Percentiles rank a stretch among this genome's conserved stretches.
These are phyloP conservation scores for Eciton burchellii DNA, from an alignment of 1,140 invertebrate species.

Conservation along the genomic window DNA sequence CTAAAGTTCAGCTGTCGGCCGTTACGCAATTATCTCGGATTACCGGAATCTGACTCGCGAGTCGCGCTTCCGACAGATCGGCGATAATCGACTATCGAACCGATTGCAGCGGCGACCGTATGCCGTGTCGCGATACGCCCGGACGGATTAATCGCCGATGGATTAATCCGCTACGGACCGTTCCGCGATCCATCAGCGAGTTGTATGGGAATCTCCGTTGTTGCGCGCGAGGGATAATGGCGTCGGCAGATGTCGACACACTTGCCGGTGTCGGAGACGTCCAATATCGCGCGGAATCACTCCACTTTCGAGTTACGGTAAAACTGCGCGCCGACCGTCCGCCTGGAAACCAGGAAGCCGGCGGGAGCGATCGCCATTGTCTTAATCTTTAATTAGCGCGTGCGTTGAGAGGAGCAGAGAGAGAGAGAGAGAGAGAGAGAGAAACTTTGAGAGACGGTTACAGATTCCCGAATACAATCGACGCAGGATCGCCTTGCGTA, in stretches of 20 bases:
- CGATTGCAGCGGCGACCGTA: neutral
- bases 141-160: conserved; percentile 32
- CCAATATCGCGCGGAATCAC: conserved; percentile 46
- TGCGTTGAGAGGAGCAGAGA: neutral
- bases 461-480: conserved; percentile 35
- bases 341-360: neutral
- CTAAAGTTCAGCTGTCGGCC: too few species aligned
- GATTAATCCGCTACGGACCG: conserved; percentile 51
- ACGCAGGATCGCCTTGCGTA: conserved; percentile 40
- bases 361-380: neutral
- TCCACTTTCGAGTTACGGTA: conserved; percentile 48
- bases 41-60: conserved; percentile 7
- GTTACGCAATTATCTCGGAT: conserved; percentile 45
- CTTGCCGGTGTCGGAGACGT: conserved; percentile 31
- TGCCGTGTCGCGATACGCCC: neutral
- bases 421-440: too few species aligned
- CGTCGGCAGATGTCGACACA: conserved; percentile 55
- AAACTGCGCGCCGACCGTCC: neutral
- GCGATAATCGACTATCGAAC: conserved; percentile 31
- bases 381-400: neutral
- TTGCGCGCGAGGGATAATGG: neutral
- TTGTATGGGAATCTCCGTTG: conserved; percentile 22
- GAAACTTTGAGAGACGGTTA: neutral
- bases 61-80: conserved; percentile 38
- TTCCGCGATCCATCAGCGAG: conserved; percentile 35